Percentiles rank a stretch among this genome's conserved stretches.
Evolutionary conservation across 2,797 vertebrate genomes (phyloP).

Genomic region (Lithobates pipiens): DNA sequence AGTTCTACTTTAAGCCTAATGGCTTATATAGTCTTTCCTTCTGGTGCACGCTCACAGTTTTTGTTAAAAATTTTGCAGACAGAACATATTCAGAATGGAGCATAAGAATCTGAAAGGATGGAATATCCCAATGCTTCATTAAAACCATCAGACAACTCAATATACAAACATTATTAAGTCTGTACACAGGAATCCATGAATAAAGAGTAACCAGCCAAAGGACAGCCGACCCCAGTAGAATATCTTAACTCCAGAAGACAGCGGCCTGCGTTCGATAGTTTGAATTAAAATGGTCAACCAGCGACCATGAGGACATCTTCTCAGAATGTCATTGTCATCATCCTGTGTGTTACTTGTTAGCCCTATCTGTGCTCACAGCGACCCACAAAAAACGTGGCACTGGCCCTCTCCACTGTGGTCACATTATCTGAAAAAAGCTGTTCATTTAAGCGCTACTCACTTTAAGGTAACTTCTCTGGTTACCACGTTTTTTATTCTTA

Average conservation of each 20-base stretch:
- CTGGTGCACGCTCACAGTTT: not conserved
- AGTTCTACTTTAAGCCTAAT: not conserved
- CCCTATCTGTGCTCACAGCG: not conserved
- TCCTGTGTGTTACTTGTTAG: not conserved
- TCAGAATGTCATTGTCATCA: not conserved
- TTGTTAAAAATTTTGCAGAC: not conserved
- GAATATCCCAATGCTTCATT: not conserved
- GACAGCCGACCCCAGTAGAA: not conserved
- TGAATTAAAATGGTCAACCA: constrained; percentile 38
- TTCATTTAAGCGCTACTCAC: not conserved
- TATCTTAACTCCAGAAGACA: no score
- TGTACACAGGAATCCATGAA: not conserved
- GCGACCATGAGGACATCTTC: constrained; percentile 34
- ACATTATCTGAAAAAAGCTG: not conserved
- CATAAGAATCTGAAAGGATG: not conserved
- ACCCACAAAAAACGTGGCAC: not conserved
- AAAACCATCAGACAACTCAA: not conserved
- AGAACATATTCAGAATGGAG: not conserved
- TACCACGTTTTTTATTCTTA: constrained; percentile 5
- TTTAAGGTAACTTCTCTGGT: constrained; percentile 5
- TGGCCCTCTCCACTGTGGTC: not conserved
- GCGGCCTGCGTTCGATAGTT: not conserved
- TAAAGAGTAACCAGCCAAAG: not conserved
- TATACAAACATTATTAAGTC: constrained; percentile 8
- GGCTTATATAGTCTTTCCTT: not conserved